Percentiles rank a stretch among this genome's conserved stretches.
phyloP scores from a whole-genome alignment of 2,888 invertebrate genomes.

The Miltochrista miniata region DNA sequence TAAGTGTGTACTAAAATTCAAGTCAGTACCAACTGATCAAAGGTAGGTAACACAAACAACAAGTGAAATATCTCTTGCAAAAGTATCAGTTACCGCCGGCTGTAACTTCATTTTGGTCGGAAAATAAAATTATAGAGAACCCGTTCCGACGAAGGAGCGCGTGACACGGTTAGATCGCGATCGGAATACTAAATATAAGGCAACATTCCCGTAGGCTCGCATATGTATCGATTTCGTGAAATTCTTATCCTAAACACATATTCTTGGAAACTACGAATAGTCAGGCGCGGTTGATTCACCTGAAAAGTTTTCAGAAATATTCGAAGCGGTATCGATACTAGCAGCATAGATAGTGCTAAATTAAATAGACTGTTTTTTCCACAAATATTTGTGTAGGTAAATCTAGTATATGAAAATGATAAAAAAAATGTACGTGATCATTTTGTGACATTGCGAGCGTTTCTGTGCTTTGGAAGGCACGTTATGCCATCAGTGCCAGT shows the following conservation, averaged over 20 bases:
- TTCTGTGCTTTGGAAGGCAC: no score
- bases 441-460: no score
- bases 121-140: constrained; percentile 83
- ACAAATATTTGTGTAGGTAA: neutral
- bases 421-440: no score
- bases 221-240: constrained; percentile 64
- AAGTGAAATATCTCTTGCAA: constrained; percentile 56
- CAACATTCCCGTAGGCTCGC: constrained; percentile 41
- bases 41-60: constrained; percentile 50
- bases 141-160: constrained; percentile 73
- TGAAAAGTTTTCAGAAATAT: neutral
- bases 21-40: constrained; percentile 48
- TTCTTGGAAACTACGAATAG: constrained; percentile 37
- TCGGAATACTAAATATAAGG: constrained; percentile 64
- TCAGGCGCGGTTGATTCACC: constrained; percentile 1
- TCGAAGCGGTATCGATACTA: neutral
- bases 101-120: constrained; percentile 79
- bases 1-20: constrained; percentile 37
- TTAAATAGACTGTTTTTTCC: no score
- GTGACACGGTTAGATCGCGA: constrained; percentile 69
- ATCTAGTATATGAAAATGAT: neutral
- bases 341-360: neutral
- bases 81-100: constrained; percentile 76
- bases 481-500: no score
- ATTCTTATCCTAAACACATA: constrained; percentile 55